Evolutionary conservation across 1,140 invertebrate genomes (phyloP).

Genomic region (Drosophila kurseongensis): DNA sequence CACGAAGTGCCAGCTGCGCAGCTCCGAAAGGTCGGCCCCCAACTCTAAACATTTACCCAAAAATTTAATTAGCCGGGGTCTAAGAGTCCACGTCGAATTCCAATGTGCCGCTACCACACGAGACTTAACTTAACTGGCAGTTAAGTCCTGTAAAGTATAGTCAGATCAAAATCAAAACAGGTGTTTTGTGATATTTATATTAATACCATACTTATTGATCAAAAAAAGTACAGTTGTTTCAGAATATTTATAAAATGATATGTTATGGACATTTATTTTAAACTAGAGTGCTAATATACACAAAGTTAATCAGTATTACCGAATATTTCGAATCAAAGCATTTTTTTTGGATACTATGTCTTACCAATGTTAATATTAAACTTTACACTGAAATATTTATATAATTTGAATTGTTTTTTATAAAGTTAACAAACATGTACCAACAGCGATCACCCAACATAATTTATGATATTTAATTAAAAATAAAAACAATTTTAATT

Average conservation of each 20-base stretch:
- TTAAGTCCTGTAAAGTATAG: conserved; percentile 16
- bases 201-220: background rate
- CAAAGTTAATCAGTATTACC: no score
- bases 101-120: conserved; percentile 22
- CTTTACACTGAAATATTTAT: no score
- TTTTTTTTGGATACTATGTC: no score
- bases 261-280: no score
- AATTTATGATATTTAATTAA: no score
- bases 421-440: no score
- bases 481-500: no score
- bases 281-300: no score
- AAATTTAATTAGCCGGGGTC: conserved; percentile 54
- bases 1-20: conserved; percentile 61
- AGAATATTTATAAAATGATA: background rate
- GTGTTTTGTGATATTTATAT: background rate
- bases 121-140: conserved; percentile 6
- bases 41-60: conserved; percentile 68
- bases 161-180: conserved; percentile 17
- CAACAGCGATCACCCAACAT: no score
- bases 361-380: no score
- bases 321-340: no score
- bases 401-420: no score
- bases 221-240: background rate
- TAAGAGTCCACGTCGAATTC: conserved; percentile 32
- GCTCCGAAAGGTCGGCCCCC: conserved; percentile 63